Evolutionary conservation across 2,113 vertebrate species (phyloP).

Genomic region (human (Homo sapiens)): GRCh38 chr3:36715001-36715500

Average conservation of each 20-base stretch:
- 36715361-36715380: conserved; percentile 77
- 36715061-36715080: neutral
- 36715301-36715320: neutral
- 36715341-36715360: conserved; percentile 69
- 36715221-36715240: neutral
- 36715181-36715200: neutral
- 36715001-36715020: neutral
- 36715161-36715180: neutral
- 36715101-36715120: neutral
- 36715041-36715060: neutral
- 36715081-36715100: neutral
- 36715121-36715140: conserved; percentile 51
- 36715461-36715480: conserved; percentile 90
- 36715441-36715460: conserved; percentile 91
- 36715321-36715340: conserved; percentile 23
- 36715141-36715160: conserved; percentile 54
- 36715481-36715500: conserved; percentile 91
- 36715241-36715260: neutral
- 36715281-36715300: neutral
- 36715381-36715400: conserved; percentile 83
- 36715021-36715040: neutral
- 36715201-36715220: neutral
- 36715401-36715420: conserved; percentile 76
- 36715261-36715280: neutral
- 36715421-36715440: conserved; percentile 89